Evolutionary conservation across 2,113 vertebrate genomes (phyloP).

Genomic region (Spilogale gracilis): DNA sequence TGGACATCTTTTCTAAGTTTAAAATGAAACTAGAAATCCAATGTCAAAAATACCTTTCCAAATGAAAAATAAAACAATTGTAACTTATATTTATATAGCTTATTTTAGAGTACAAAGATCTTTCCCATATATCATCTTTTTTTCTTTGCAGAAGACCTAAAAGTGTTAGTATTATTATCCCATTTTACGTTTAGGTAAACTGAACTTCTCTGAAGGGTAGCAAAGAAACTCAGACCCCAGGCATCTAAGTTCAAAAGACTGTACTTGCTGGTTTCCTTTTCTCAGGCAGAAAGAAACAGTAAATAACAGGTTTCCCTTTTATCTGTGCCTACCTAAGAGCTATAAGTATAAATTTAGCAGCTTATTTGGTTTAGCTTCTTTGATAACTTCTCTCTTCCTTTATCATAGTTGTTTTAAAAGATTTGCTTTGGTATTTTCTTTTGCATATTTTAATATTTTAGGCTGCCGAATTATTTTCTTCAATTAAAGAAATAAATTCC

Average conservation of each 20-base stretch:
- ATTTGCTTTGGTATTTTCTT: conserved; percentile 15
- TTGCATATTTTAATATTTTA: background rate
- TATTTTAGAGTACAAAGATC: background rate
- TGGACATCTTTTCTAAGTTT: conserved; percentile 35
- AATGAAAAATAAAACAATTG: conserved; percentile 13
- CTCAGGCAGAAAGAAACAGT: background rate
- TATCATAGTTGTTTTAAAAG: conserved; percentile 21
- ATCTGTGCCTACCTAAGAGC: background rate
- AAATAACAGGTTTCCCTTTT: background rate
- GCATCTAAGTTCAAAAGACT: background rate
- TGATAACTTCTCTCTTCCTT: conserved; percentile 32
- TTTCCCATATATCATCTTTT: background rate
- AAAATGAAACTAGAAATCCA: conserved; percentile 36
- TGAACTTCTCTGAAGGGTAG: background rate
- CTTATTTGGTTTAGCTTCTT: background rate
- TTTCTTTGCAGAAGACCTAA: background rate
- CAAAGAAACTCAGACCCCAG: background rate
- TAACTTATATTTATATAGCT: background rate
- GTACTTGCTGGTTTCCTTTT: background rate
- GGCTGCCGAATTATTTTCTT: conserved; percentile 9
- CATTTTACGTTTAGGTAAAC: conserved; percentile 20
- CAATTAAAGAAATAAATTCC: background rate
- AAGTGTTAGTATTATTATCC: background rate
- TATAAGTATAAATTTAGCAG: background rate
- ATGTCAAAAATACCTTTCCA: conserved; percentile 18